Conservation (phyloP, 2,888 invertebrate species). For the Hypsopygia costalis region DNA sequence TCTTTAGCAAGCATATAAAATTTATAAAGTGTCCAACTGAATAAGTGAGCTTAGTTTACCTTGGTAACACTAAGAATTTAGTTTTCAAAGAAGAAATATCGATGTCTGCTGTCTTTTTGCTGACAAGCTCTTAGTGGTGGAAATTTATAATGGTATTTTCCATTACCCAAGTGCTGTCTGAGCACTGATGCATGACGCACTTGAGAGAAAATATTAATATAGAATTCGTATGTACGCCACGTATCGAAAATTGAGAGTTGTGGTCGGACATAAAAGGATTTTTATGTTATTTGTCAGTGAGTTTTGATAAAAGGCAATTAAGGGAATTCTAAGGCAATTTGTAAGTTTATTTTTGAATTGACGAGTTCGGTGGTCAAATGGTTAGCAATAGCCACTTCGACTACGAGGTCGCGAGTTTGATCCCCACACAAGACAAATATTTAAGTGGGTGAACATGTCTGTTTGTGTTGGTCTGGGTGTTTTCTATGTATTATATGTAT, state of each 20-base stretch:
- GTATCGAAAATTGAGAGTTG: constrained; percentile 1
- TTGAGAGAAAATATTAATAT: constrained; percentile 45
- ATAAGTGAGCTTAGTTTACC: not conserved
- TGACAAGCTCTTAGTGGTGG: constrained; percentile 65
- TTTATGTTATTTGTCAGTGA: constrained; percentile 2
- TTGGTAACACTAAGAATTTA: constrained; percentile 6
- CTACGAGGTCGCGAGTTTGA: too few species aligned
- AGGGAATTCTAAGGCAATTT: too few species aligned
- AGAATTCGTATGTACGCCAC: constrained; percentile 11
- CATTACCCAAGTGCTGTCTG: constrained; percentile 64
- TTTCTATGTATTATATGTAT: too few species aligned
- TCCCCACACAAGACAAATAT: too few species aligned
- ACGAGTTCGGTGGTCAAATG: too few species aligned
- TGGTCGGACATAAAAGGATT: constrained; percentile 1
- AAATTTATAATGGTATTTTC: constrained; percentile 73
- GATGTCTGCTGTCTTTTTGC: constrained; percentile 44
- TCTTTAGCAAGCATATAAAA: too few species aligned
- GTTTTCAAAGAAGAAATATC: constrained; percentile 48
- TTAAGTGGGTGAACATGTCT: too few species aligned
- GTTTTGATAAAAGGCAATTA: not conserved
- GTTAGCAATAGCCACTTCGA: too few species aligned
- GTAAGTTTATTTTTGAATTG: too few species aligned
- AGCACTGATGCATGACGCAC: constrained; percentile 58
- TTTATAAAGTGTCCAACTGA: too few species aligned
- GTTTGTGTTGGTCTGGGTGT: too few species aligned